These are phyloP conservation scores for Microplitis deprimator DNA, from an alignment of 2,888 invertebrate species.

Conservation along the genomic window DNA sequence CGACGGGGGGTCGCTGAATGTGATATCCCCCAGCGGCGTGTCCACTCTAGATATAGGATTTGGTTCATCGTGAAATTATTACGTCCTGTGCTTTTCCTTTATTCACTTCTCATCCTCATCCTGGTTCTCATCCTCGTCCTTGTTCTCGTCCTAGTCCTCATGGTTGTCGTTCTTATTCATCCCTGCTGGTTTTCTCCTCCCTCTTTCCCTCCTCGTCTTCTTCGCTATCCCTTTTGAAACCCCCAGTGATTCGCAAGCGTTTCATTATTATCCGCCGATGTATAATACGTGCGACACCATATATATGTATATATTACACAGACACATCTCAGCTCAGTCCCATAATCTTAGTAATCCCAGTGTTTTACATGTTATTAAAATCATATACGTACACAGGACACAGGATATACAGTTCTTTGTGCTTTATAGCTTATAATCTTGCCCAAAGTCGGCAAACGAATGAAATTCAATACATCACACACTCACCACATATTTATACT, in stretches of 20 bases:
- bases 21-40: slow-evolving; percentile 57
- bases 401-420: neutral
- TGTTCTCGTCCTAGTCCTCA: no score
- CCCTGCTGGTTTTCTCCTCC: slow-evolving; percentile 6
- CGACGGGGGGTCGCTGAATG: slow-evolving; percentile 62
- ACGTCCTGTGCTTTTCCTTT: slow-evolving; percentile 32
- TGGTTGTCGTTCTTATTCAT: no score
- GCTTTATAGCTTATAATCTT: neutral
- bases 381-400: slow-evolving; percentile 34
- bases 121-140: neutral
- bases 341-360: slow-evolving; percentile 65
- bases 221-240: slow-evolving; percentile 20
- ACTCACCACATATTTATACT: neutral
- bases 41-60: slow-evolving; percentile 58
- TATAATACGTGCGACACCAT: slow-evolving; percentile 26
- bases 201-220: slow-evolving; percentile 1
- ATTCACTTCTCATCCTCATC: slow-evolving; percentile 20
- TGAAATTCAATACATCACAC: neutral
- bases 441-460: neutral
- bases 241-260: slow-evolving; percentile 36
- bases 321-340: slow-evolving; percentile 24
- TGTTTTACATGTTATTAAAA: slow-evolving; percentile 66
- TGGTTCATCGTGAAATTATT: slow-evolving; percentile 55
- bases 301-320: slow-evolving; percentile 36
- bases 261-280: slow-evolving; percentile 60